Evolutionary conservation across 2,888 invertebrate species (phyloP).

Genomic region (Euzophera pinguis): DNA sequence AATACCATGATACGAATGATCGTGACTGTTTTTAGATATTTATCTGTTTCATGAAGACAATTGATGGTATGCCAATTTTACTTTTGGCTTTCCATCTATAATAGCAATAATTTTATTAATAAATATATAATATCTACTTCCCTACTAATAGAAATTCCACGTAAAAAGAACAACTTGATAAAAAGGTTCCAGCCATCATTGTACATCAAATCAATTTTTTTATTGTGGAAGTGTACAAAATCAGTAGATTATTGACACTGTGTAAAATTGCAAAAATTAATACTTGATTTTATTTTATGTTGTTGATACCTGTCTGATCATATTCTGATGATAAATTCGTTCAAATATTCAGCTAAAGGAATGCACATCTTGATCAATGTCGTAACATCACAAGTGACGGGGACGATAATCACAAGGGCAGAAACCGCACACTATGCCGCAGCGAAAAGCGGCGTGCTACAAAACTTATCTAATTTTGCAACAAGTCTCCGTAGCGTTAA

Average conservation of each 20-base stretch:
- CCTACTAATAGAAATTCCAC: too few species aligned
- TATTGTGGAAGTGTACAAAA: too few species aligned
- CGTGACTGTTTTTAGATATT: conserved; percentile 26
- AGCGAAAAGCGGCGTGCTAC: conserved; percentile 1
- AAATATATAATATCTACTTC: too few species aligned
- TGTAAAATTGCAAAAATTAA: too few species aligned
- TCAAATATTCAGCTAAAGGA: background rate
- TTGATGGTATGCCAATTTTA: conserved; percentile 25
- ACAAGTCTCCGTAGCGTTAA: background rate
- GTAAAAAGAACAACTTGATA: too few species aligned
- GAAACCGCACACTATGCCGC: conserved; percentile 7
- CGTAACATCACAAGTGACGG: conserved; percentile 6
- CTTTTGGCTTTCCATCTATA: conserved; percentile 26
- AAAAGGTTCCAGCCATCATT: too few species aligned
- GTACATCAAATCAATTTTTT: too few species aligned
- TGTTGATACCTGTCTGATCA: background rate
- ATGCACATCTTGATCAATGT: background rate
- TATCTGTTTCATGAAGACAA: conserved; percentile 25
- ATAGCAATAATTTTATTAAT: background rate
- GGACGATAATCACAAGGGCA: conserved; percentile 3
- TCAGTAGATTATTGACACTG: too few species aligned
- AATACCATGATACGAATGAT: conserved; percentile 8
- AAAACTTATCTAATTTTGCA: conserved; percentile 10
- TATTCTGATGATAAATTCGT: background rate
- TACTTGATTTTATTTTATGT: too few species aligned